Evolutionary conservation across 2,113 vertebrate species (phyloP).

Genomic region (Mirounga angustirostris): DNA sequence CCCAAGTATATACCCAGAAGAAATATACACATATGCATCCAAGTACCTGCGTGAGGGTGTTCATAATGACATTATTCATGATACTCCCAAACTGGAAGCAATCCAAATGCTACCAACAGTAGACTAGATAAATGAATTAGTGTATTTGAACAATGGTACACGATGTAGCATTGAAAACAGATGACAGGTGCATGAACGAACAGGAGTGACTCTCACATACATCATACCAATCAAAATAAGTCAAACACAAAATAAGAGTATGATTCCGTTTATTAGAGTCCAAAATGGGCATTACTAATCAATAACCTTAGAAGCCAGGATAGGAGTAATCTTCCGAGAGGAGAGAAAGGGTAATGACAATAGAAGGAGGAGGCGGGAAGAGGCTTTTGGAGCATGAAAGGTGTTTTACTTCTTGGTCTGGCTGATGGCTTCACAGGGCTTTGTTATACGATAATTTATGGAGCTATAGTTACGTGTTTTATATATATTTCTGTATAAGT

Average conservation of each 20-base stretch:
- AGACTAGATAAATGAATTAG: neutral
- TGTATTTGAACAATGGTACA: neutral
- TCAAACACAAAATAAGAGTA: neutral
- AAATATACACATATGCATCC: neutral
- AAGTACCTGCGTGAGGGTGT: neutral
- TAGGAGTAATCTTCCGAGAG: neutral
- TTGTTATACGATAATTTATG: neutral
- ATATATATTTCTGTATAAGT: conserved; percentile 25
- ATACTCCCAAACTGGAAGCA: neutral
- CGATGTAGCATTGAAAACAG: neutral
- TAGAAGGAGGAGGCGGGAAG: neutral
- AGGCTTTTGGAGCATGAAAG: neutral
- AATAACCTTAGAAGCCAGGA: neutral
- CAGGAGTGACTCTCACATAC: neutral
- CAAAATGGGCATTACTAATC: neutral
- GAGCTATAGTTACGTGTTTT: neutral
- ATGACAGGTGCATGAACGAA: neutral
- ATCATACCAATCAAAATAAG: neutral
- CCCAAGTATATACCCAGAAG: neutral
- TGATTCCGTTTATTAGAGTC: neutral
- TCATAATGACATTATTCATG: neutral
- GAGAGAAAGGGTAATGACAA: neutral
- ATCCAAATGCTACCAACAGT: neutral
- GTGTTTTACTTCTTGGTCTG: neutral
- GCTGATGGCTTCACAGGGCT: neutral